A percentile compares a stretch with the other conserved stretches of the same genome.
Conservation (phyloP, 2,888 invertebrate genomes). For the Dusona sp. region DNA sequence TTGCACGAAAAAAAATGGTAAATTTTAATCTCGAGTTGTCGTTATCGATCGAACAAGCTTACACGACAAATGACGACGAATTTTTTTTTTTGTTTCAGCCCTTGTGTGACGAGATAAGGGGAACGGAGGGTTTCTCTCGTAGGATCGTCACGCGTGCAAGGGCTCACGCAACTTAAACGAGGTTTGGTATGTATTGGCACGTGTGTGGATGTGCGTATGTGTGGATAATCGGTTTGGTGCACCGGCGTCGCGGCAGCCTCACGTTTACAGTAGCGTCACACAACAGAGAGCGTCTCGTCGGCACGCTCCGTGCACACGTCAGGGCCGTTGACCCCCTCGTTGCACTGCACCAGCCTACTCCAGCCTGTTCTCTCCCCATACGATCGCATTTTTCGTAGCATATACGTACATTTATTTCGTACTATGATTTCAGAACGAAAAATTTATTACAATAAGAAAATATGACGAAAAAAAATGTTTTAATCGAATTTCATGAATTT, state of each 20-base stretch:
- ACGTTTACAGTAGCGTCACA: conserved; percentile 53
- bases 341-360: conserved; percentile 50
- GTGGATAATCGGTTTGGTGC: conserved; percentile 51
- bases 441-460: background rate
- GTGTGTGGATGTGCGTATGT: conserved; percentile 24
- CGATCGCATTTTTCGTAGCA: conserved; percentile 9
- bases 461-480: background rate
- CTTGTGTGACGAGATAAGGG: background rate
- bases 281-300: conserved; percentile 75
- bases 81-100: background rate
- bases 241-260: conserved; percentile 49
- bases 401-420: conserved; percentile 3
- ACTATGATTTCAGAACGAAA: background rate
- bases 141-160: conserved; percentile 24
- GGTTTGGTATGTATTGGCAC: background rate
- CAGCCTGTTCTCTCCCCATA: conserved; percentile 32
- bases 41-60: background rate
- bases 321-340: conserved; percentile 81
- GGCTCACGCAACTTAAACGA: conserved; percentile 21
- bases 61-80: background rate
- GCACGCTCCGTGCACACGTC: conserved; percentile 81
- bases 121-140: background rate
- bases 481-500: background rate
- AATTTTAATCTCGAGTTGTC: background rate
- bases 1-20: background rate